Evolutionary conservation across 2,888 invertebrate genomes (phyloP), one percentile per base, ranked within the genome.

Genomic region (Heliconius charithonia): DNA sequence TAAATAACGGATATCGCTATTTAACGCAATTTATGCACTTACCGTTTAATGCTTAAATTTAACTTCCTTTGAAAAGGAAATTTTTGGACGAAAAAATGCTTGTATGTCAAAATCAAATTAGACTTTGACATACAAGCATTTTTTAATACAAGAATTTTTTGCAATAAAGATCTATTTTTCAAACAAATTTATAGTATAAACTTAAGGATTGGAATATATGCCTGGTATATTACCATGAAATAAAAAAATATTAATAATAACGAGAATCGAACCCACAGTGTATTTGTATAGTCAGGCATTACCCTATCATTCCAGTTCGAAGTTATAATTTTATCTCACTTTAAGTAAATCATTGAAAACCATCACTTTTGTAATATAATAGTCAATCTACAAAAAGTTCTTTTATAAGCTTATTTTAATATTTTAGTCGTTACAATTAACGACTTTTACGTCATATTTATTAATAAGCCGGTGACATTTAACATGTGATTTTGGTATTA

Each of bases 21-120:
- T 74, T 74, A 74, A 74, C 41, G 19, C 27, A 27, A 74, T 45
- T 74, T 63, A 74, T 32, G 41, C 74, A 74, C 63, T 63, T 41
- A n/a, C 27, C 10, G 12, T 45, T 27, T 63, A 74, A 41, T 63
- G 27, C 27, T 41, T 45, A 63, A 25, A 22, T 29, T 22, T 45
- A 12, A 65, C 63, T 63, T 74, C 72, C 59, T 72, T 72, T 37
- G 37, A 37, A 32, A 59, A 37, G 16, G n/a, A 37, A 37, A 3
- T 16, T 59, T n/a, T 59, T 37, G n/a, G 12, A 4, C 0, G 7
- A 25, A 41, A 69, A 25, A 27, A 66, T 22, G 59, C 12, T 59
- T 27, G 27, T 63, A 27, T 63, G 27, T 16, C 25, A 27, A 63
- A 63, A 63, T 63, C 13, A 25, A 62, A 27, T 62, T 25, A 62